Percentiles rank a stretch among this genome's conserved stretches.
Conservation (phyloP, 1,140 invertebrate genomes). For the Schlechtendalia chinensis region DNA sequence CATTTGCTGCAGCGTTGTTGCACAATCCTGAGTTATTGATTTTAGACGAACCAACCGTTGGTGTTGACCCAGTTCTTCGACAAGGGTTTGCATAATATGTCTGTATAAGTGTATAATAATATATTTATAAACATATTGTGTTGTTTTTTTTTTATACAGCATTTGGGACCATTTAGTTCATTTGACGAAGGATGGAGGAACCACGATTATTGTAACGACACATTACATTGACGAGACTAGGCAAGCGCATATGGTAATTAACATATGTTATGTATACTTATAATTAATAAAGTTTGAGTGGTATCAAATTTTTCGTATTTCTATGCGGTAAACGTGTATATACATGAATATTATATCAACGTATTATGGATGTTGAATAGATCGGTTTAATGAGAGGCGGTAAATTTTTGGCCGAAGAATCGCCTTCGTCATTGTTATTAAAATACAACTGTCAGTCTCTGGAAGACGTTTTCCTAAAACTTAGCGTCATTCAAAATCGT, state of each 20-base stretch:
- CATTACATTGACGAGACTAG: constrained; percentile 92
- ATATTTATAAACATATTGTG: background rate
- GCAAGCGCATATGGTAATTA: constrained; percentile 77
- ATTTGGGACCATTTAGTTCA: constrained; percentile 89
- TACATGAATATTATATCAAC: background rate
- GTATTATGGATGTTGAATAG: constrained; percentile 53
- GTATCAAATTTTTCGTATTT: too few relatives aligned
- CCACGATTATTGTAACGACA: constrained; percentile 90
- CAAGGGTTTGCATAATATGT: constrained; percentile 66
- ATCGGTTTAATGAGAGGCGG: constrained; percentile 68
- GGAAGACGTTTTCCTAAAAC: constrained; percentile 66
- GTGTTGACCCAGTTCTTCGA: constrained; percentile 83
- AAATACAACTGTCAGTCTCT: constrained; percentile 59
- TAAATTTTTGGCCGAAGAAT: constrained; percentile 63
- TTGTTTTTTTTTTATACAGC: constrained; percentile 57
- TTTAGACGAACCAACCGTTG: constrained; percentile 90
- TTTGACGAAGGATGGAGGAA: constrained; percentile 75
- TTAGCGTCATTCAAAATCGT: constrained; percentile 72
- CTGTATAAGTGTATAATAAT: background rate
- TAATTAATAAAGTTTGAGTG: background rate
- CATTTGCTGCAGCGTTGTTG: constrained; percentile 81
- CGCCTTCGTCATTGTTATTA: constrained; percentile 60
- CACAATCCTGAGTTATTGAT: constrained; percentile 87
- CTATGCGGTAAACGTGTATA: too few relatives aligned
- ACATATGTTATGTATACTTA: background rate